Evolutionary conservation across 92 coral and sea anemone genomes (phyloP).

Genomic region (Galaxea fascicularis): DNA sequence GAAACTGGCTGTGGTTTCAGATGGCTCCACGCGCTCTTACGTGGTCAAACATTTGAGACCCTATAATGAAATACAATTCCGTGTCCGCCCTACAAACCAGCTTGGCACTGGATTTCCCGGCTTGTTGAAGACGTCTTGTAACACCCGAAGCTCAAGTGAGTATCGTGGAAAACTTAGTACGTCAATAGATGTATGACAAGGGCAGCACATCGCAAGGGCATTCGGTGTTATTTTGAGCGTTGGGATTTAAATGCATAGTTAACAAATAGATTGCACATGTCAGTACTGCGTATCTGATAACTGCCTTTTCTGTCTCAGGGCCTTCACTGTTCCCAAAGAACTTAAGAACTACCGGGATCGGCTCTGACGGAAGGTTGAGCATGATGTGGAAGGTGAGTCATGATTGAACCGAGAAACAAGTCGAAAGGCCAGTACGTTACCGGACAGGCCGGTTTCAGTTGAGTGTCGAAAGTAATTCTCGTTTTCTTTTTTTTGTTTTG

Average conservation of each 20-base stretch:
- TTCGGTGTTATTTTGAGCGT: no score
- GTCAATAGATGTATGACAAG: not conserved
- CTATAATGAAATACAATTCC: conserved; percentile 42
- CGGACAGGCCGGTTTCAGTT: no score
- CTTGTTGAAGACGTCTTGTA: conserved; percentile 10
- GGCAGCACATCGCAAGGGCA: not conserved
- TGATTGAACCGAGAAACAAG: not conserved
- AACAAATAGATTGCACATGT: no score
- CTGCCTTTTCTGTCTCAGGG: conserved; percentile 18
- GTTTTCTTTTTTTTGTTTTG: no score
- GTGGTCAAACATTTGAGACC: conserved; percentile 38
- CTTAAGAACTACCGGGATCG: conserved; percentile 5
- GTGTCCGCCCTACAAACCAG: conserved; percentile 49
- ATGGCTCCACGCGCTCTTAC: conserved; percentile 13
- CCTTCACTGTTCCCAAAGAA: conserved; percentile 52
- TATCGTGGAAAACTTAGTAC: not conserved
- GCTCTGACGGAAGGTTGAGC: conserved; percentile 27
- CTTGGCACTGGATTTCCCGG: conserved; percentile 63
- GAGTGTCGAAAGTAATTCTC: no score
- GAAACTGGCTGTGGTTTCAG: conserved; percentile 22
- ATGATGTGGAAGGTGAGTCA: conserved; percentile 56
- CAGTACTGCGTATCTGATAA: no score
- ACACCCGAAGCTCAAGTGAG: conserved; percentile 53
- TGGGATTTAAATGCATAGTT: no score
- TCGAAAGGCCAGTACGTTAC: no score